Conservation (phyloP, 23 tunicate species). For the Trididemnum clinides region DNA sequence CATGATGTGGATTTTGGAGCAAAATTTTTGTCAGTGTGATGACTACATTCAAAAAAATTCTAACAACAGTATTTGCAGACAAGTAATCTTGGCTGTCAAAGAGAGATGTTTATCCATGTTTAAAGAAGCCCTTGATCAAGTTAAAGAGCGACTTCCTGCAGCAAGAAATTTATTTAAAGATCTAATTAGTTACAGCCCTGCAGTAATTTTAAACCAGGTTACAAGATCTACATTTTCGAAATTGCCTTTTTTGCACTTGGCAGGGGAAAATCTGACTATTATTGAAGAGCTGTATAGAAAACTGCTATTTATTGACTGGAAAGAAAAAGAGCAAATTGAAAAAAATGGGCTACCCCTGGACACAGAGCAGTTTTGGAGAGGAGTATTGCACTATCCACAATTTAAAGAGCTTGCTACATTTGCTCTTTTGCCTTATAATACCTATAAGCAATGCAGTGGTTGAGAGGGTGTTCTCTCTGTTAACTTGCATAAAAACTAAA, state of each 20-base stretch:
- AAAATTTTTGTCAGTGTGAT: neutral
- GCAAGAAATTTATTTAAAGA: neutral
- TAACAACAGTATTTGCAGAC: too few relatives aligned
- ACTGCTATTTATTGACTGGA: neutral
- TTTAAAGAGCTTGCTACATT: too few relatives aligned
- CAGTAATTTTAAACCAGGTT: too few relatives aligned
- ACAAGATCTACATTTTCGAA: too few relatives aligned
- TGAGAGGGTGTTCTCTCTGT: too few relatives aligned
- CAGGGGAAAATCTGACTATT: too few relatives aligned
- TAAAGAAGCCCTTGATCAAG: neutral
- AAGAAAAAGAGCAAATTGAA: neutral
- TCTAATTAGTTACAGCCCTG: neutral
- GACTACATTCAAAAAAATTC: too few relatives aligned
- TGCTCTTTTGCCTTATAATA: neutral
- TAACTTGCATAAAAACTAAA: too few relatives aligned
- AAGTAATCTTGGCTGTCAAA: too few relatives aligned
- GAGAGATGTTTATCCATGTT: neutral
- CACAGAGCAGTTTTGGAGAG: constrained; percentile 1
- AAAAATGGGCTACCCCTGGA: neutral
- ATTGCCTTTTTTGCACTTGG: too few relatives aligned
- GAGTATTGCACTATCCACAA: neutral
- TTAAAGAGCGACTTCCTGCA: neutral
- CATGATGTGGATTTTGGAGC: neutral
- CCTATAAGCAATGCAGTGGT: neutral
- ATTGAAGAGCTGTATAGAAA: constrained; percentile 15